These are phyloP conservation scores for Acinonyx jubatus DNA, from an alignment of 2,113 vertebrate genomes.

Conservation along the genomic window DNA sequence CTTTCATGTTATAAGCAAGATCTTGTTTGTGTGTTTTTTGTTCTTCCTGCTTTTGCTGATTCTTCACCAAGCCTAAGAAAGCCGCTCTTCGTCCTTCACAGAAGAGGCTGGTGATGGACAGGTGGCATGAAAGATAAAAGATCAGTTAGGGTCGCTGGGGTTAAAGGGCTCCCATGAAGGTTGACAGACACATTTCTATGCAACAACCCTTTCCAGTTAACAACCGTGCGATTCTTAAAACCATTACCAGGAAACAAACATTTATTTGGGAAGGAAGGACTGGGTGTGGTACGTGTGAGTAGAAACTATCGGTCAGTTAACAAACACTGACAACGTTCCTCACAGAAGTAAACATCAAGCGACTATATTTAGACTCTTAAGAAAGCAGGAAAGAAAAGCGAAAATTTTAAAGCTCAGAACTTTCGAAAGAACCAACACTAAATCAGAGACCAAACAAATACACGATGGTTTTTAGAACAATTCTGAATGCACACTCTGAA, in stretches of 20 bases:
- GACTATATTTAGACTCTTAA: not conserved
- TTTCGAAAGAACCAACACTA: not conserved
- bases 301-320: not conserved
- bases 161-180: slow-evolving; percentile 78
- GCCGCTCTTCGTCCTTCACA: slow-evolving; percentile 70
- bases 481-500: not conserved
- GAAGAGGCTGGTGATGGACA: slow-evolving; percentile 1
- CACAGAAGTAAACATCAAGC: not conserved
- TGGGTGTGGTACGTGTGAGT: not conserved
- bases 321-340: not conserved
- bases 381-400: not conserved
- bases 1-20: slow-evolving; percentile 79
- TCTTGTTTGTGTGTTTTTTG: slow-evolving; percentile 82
- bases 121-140: slow-evolving; percentile 58
- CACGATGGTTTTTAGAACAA: not conserved
- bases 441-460: not conserved
- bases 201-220: slow-evolving; percentile 82
- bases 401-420: not conserved
- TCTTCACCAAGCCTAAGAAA: slow-evolving; percentile 81
- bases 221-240: slow-evolving; percentile 80
- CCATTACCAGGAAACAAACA: slow-evolving; percentile 80
- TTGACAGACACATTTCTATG: slow-evolving; percentile 79
- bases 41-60: slow-evolving; percentile 80
- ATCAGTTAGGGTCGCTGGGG: slow-evolving; percentile 79
- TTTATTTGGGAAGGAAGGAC: slow-evolving; percentile 67